Evolutionary conservation across 2,797 vertebrate genomes (phyloP).

Genomic region (Diplodus puntazzo): DNA sequence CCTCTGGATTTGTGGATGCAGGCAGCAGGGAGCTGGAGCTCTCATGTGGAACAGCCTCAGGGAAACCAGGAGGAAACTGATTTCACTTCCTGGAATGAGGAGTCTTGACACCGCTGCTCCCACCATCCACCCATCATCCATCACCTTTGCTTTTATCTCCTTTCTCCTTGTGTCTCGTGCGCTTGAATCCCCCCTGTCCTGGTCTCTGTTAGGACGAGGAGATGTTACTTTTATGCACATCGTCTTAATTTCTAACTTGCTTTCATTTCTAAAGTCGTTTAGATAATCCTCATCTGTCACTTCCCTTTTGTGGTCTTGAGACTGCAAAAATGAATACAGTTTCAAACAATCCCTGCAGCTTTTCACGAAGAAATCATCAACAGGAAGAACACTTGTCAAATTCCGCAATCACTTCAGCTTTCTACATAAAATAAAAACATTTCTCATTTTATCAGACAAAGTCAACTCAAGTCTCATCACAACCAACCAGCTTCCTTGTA

Average conservation of each 20-base stretch:
- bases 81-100: conserved; percentile 72
- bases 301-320: not conserved
- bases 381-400: not conserved
- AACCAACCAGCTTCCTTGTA: not conserved
- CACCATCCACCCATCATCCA: conserved; percentile 54
- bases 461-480: not conserved
- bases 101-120: conserved; percentile 62
- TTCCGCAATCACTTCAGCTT: not conserved
- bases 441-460: not conserved
- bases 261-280: not conserved
- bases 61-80: conserved; percentile 62
- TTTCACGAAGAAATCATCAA: not conserved
- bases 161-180: conserved; percentile 4
- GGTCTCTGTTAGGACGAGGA: not conserved
- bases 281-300: not conserved
- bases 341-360: not conserved
- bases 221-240: not conserved
- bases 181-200: conserved; percentile 11
- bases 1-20: conserved; percentile 44
- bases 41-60: conserved; percentile 72
- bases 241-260: not conserved
- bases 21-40: conserved; percentile 42
- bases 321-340: not conserved
- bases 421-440: not conserved
- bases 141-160: conserved; percentile 62